Conservation (phyloP, 2,113 vertebrate species). For the Chauna torquata region DNA sequence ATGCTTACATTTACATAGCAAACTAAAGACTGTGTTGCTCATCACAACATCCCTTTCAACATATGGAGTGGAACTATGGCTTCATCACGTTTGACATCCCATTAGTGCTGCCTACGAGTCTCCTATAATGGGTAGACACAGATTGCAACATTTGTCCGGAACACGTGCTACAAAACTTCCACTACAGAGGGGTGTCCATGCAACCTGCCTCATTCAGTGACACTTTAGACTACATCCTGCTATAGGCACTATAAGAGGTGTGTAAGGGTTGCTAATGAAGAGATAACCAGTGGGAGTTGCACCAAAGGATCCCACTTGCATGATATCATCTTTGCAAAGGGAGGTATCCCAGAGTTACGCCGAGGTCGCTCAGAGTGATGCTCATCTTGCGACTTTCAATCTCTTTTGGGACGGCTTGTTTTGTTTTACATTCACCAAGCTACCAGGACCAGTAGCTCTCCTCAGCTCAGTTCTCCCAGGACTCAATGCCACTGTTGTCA, state of each 20-base stretch:
- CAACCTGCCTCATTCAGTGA: not conserved
- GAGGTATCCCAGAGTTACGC: not conserved
- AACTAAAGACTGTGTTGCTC: not conserved
- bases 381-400: not conserved
- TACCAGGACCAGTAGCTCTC: not conserved
- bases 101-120: not conserved
- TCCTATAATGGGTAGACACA: not conserved
- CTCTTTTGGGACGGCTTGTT: not conserved
- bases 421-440: not conserved
- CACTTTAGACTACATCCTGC: constrained; percentile 47
- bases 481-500: not conserved
- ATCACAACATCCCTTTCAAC: not conserved
- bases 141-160: not conserved
- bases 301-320: not conserved
- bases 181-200: not conserved
- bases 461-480: not conserved
- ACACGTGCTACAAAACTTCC: not conserved
- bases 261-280: constrained; percentile 52
- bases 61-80: not conserved
- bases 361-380: not conserved
- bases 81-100: not conserved
- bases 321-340: constrained; percentile 34
- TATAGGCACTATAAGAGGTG: not conserved
- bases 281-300: constrained; percentile 49
- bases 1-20: not conserved